phyloP scores from a whole-genome alignment of 2,113 vertebrate genomes.

The Lycocorax pyrrhopterus region DNA sequence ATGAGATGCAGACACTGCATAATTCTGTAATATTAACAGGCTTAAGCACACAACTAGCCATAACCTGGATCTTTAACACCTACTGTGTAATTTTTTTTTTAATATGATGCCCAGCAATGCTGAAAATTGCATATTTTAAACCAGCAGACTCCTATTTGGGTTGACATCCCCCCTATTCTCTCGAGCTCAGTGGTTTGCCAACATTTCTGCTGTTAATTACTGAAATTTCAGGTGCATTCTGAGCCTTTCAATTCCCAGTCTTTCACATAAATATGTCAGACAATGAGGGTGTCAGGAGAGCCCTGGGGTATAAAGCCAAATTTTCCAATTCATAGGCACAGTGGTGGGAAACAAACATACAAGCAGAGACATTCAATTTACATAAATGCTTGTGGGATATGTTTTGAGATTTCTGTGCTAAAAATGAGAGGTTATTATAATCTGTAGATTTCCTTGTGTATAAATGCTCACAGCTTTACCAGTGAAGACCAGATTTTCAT shows the following conservation, averaged over 20 bases:
- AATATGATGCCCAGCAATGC: background rate
- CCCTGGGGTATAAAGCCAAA: background rate
- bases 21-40: background rate
- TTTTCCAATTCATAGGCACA: slow-evolving; percentile 6
- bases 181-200: background rate
- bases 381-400: background rate
- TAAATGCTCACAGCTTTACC: background rate
- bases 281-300: background rate
- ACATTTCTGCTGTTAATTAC: slow-evolving; percentile 20
- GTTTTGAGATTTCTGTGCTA: background rate
- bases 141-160: background rate
- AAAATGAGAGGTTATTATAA: slow-evolving; percentile 4
- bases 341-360: background rate
- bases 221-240: slow-evolving; percentile 12
- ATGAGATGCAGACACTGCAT: background rate
- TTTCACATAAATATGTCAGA: slow-evolving; percentile 2
- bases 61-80: background rate
- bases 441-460: background rate
- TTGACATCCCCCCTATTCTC: background rate
- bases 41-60: background rate
- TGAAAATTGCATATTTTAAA: background rate
- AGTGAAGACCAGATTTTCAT: background rate
- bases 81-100: background rate
- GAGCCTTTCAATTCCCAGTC: background rate
- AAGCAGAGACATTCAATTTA: background rate